These are phyloP conservation scores for Harlomillsia oculata DNA, from an alignment of 1,140 invertebrate species.

Conservation along the genomic window DNA sequence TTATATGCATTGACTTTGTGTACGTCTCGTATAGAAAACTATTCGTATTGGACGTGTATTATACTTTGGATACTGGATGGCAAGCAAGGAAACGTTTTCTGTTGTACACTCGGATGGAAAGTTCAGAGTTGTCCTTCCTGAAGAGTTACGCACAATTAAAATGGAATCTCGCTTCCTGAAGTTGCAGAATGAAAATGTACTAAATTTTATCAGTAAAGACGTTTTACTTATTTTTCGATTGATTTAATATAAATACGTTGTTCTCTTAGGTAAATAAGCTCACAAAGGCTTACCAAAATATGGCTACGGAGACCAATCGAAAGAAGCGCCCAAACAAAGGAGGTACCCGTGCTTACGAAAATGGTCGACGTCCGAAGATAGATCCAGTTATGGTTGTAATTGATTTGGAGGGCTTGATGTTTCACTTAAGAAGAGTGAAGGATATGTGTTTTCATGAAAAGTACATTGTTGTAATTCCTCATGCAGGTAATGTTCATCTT, in stretches of 20 bases:
- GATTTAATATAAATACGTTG: too few relatives aligned
- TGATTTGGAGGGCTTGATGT: slow-evolving; percentile 24
- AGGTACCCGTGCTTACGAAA: not conserved
- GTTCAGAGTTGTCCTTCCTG: not conserved
- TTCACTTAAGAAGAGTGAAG: slow-evolving; percentile 17
- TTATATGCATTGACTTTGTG: too few relatives aligned
- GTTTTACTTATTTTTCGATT: too few relatives aligned
- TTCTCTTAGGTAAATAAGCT: too few relatives aligned
- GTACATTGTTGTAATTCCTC: slow-evolving; percentile 25
- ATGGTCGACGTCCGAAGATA: not conserved
- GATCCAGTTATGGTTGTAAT: slow-evolving; percentile 16
- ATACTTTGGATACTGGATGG: slow-evolving; percentile 30
- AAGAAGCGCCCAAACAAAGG: not conserved
- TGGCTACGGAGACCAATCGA: not conserved
- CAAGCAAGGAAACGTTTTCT: slow-evolving; percentile 15
- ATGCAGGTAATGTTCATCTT: slow-evolving; percentile 8
- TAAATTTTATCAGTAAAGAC: too few relatives aligned
- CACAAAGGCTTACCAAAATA: slow-evolving; percentile 3
- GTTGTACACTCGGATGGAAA: slow-evolving; percentile 10
- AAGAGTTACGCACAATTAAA: not conserved
- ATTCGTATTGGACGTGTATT: slow-evolving; percentile 27
- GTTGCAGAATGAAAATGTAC: too few relatives aligned
- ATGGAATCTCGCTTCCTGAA: not conserved
- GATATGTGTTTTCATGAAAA: slow-evolving; percentile 18
- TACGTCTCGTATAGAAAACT: too few relatives aligned